These are phyloP conservation scores for Nothoprocta pentlandii DNA, from an alignment of 2,113 vertebrate species.

Conservation along the genomic window DNA sequence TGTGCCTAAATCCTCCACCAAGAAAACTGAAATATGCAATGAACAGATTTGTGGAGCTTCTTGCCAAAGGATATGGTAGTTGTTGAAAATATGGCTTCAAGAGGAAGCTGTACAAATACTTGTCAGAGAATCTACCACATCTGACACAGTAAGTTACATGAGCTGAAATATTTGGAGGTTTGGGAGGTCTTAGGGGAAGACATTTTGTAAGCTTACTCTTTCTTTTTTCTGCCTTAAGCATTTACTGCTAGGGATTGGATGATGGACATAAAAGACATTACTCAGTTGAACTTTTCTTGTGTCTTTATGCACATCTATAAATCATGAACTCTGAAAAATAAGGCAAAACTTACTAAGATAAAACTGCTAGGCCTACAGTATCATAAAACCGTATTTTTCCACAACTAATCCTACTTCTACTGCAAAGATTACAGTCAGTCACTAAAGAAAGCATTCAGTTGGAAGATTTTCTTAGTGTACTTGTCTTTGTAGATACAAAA, in stretches of 20 bases:
- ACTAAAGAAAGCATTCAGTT: neutral
- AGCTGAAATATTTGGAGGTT: neutral
- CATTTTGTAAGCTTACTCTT: fast-evolving
- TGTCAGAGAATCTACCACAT: neutral
- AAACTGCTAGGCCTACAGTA: neutral
- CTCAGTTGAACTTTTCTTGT: neutral
- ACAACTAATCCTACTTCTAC: neutral
- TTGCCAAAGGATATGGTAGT: neutral
- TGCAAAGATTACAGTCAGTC: neutral
- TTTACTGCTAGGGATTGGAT: neutral
- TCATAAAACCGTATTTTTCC: neutral
- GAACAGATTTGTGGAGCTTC: neutral
- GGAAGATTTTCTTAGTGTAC: neutral
- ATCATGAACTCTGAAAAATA: neutral
- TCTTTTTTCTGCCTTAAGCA: neutral
- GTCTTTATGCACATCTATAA: neutral
- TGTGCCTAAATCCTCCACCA: neutral
- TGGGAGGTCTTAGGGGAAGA: neutral
- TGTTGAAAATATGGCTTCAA: neutral
- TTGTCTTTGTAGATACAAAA: neutral
- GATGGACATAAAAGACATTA: neutral
- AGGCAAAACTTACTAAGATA: neutral
- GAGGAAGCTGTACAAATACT: neutral
- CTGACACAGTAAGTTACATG: neutral
- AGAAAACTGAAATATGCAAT: neutral